phyloP scores from a whole-genome alignment of 2,888 invertebrate species.

The Aphidoletes aphidimyza region DNA sequence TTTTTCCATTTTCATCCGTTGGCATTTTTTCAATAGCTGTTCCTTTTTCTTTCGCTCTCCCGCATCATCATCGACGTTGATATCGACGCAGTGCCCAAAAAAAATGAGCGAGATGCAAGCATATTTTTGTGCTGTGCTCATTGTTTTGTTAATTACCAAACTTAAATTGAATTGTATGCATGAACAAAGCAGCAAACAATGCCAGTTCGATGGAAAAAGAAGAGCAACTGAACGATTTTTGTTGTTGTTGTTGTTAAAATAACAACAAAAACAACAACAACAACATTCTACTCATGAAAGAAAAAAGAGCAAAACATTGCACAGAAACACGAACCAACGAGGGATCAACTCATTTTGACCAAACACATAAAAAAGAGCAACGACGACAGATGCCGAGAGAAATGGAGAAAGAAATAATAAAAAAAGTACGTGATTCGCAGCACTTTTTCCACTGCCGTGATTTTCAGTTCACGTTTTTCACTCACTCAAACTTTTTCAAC shows the following conservation, averaged over 20 bases:
- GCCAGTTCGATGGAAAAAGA: neutral
- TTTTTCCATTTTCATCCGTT: constrained; percentile 48
- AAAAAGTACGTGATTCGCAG: neutral
- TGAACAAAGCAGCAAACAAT: constrained; percentile 30
- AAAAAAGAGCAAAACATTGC: neutral
- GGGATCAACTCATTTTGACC: neutral
- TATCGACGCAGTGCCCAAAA: neutral
- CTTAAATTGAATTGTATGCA: constrained; percentile 49
- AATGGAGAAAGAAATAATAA: no score
- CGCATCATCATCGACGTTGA: neutral
- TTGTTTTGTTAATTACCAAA: constrained; percentile 49
- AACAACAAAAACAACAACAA: neutral
- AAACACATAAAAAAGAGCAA: neutral
- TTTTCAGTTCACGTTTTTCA: constrained; percentile 8
- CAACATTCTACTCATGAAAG: neutral
- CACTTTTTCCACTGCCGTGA: neutral
- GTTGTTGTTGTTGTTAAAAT: no score
- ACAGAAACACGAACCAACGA: neutral
- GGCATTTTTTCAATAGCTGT: constrained; percentile 8
- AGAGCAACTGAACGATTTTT: neutral
- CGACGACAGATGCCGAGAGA: neutral
- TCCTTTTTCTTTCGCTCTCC: neutral
- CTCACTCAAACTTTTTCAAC: neutral
- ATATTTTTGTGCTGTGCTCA: constrained; percentile 49
- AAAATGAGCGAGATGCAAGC: neutral